Base-by-base conservation (phyloP, 2,113 vertebrate genomes). In the Zingel zingel region DNA sequence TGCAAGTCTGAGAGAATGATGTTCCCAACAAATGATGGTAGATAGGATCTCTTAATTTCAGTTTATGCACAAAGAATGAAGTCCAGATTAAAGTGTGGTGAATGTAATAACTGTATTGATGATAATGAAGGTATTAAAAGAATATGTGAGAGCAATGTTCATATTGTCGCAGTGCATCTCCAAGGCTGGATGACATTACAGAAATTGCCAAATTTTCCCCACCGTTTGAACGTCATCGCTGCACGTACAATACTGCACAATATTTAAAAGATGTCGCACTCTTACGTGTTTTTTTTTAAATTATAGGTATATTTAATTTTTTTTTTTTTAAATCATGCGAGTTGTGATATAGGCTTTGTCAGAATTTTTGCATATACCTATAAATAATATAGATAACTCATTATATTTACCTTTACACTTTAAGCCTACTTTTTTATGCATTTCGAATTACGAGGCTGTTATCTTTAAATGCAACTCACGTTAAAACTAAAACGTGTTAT, bases 21-120 rank as follows among this genome's bases (percentile, higher is more conserved):
- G 70, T 53, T 81, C 45, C 33, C 63, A 74, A 45, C 61, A 58
- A n/a, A 72, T 58, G 50, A 58, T 36, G 33, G 39, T 57, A 50
- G 61, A 48, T 54, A 10, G 2, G 45, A 36, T 5, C 45, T 70
- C 27, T 69, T 61, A 11, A 25, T 61, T 56, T 57, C 9, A 23
- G 27, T 53, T 45, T 1, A 54, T 39, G 10, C 39, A 39, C 23
- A 72, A 48, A 56, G 10, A 48, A 50, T 64, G 1, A 15, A 12
- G 11, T 39, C 43, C 1, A 66, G 18, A 10, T 58, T 23, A 9
- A 33, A 16, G 23, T 33, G 1, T 43, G 10, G 39, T 43, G 39
- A 43, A 43, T 73, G 16, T 23, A 27, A n/a, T 36, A 30, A 21
- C 33, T 33, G 6, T 33, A 33, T 33, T 61, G 15, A 33, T 61